These are phyloP conservation scores for Peromyscus leucopus DNA, from an alignment of 2,113 vertebrate genomes.

Conservation along the genomic window DNA sequence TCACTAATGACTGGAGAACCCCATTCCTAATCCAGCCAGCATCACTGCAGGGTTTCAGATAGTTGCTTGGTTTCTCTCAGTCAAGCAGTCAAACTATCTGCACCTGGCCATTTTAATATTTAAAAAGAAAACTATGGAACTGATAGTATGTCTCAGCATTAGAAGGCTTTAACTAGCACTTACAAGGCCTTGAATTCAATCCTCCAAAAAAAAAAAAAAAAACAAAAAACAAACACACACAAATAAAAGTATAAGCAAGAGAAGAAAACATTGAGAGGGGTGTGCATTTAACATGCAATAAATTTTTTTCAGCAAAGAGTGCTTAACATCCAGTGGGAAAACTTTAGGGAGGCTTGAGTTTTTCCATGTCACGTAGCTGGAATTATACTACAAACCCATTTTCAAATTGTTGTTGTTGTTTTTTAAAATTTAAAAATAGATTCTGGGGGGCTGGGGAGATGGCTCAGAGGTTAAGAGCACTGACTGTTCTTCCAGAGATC, in stretches of 20 bases:
- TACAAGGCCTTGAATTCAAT: no score
- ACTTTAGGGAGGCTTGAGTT: background rate
- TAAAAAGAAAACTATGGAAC: background rate
- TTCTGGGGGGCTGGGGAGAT: background rate
- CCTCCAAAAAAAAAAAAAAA: no score
- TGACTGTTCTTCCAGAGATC: no score
- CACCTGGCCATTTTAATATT: background rate
- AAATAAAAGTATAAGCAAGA: background rate
- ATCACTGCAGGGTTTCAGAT: background rate
- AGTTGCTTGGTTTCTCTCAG: background rate
- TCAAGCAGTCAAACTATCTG: background rate
- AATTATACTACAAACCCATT: background rate
- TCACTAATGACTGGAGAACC: background rate
- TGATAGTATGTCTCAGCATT: background rate
- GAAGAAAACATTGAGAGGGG: background rate
- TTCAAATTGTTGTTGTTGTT: background rate
- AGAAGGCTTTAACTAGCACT: background rate
- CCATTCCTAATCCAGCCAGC: background rate
- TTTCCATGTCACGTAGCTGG: background rate
- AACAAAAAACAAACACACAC: background rate
- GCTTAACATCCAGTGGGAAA: background rate
- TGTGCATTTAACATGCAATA: background rate
- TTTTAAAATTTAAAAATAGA: background rate
- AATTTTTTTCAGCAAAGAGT: background rate
- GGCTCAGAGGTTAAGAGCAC: no score